Base-by-base conservation (phyloP, 2,888 invertebrate genomes). In the Caenorhabditis sulstoni region DNA sequence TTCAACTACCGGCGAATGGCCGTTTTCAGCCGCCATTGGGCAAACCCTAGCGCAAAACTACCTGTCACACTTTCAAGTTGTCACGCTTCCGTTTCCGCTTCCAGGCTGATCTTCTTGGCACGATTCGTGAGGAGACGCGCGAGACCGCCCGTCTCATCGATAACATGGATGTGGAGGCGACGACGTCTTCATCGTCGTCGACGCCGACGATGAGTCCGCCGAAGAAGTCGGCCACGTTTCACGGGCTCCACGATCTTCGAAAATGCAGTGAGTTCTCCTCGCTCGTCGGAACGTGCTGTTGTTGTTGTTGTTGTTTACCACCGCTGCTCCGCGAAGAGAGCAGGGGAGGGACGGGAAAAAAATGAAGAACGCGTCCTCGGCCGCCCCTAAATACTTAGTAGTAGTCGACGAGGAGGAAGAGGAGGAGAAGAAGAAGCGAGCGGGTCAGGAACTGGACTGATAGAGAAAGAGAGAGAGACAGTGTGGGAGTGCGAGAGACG, bases 211-310 rank as follows among this genome's bases (percentile, higher is more conserved):
- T n/a, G 18, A 41, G 14, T 3, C 23, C 73, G 18, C 78, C 80
- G 23, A 71, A 74, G 50, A 81, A 81, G 22, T 82, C 82, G 20
- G 75, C 71, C 37, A 82, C 82, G 11, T 82, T 82, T 65, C 81
- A 81, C 52, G 81, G 74, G 57, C 58, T 81, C 11, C 45, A 76
- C 14, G 81, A 81, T 23, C 45, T 81, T 53, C 41, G 52, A 14
- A 70, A 77, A 14, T 73, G 73, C 53, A 62, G 76, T 76, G 47
- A 76, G 76, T 76, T 29, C 7, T 29, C 29, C 29, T 29, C 12
- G 44, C 44, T 7, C 3, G 3, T 14, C 22, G 11, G 49, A 22
- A 22, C 11, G 14, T 52, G 1, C 2, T n/a, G 29, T 52, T 29
- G 29, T 29, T 29, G 29, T 3, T 29, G 29, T 29, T 29, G 29